Percentiles rank a stretch among this genome's conserved stretches.
These are phyloP conservation scores for Chitala chitala DNA, from an alignment of 2,113 vertebrate genomes.

Conservation along the genomic window DNA sequence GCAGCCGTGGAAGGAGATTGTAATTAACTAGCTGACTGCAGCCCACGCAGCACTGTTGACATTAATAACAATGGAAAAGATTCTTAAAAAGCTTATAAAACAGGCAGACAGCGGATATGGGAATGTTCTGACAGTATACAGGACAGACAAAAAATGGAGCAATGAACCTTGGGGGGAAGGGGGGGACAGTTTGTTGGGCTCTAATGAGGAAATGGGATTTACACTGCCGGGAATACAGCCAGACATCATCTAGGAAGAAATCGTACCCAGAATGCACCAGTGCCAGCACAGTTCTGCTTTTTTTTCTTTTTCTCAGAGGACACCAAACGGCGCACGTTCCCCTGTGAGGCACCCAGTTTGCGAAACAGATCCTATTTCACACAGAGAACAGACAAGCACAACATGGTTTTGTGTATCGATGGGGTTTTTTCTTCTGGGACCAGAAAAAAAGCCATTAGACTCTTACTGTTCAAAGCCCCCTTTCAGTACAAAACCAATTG, in stretches of 20 bases:
- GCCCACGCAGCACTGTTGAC: too few relatives aligned
- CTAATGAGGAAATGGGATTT: conserved; percentile 13
- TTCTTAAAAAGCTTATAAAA: background rate
- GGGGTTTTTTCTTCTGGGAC: too few relatives aligned
- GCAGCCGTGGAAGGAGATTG: background rate
- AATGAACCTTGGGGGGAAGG: background rate
- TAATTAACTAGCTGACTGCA: background rate
- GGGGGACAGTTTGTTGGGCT: background rate
- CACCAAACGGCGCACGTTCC: background rate
- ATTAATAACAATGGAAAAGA: background rate
- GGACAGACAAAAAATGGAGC: background rate
- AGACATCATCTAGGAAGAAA: background rate
- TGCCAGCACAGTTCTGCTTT: conserved; percentile 39
- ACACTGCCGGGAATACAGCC: background rate
- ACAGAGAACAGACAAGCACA: background rate
- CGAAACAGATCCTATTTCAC: conserved; percentile 24
- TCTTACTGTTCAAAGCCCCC: too few relatives aligned
- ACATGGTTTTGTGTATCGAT: too few relatives aligned
- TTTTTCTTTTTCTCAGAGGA: background rate
- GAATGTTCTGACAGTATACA: background rate
- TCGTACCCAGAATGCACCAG: conserved; percentile 34
- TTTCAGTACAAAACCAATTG: too few relatives aligned
- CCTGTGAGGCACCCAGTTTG: background rate
- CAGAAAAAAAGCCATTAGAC: conserved; percentile 10
- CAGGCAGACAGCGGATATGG: background rate